Base-by-base conservation (phyloP, 2,888 invertebrate genomes). In the Scaptodrosophila latifasciaeformis region DNA sequence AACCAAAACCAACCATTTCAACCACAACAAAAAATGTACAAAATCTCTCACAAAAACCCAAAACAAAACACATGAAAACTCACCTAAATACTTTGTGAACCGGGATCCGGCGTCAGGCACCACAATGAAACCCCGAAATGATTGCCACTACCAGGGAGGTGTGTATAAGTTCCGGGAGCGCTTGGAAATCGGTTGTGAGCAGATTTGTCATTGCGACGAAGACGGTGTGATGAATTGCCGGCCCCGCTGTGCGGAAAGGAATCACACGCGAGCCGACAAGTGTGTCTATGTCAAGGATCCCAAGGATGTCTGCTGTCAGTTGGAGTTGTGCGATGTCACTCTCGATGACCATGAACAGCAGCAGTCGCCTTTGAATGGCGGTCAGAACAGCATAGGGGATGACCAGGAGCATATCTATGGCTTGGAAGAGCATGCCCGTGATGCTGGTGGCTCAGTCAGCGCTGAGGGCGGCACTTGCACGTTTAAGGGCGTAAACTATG, bases 311-410 rank as follows among this genome's bases (percentile, higher is more conserved):
- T 96, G 96, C 82, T 96, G 96, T 76, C 94, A 92, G 67, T 90
- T 94, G 60, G 92, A 95, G 58, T 88, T 95, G 2, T 96, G 96
- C 82, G 95, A 95, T 78, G 94, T 95, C 2, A 93, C 93, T 0
- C 88, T 94, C 15, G 92, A 93, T 61, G 93, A 90, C 48, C 92
- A 93, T 62, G 93, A 93, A 62, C 89, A 89, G 60, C 72, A 72
- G 53, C 76, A 57, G 31, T 65, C 65, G 0, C 59, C 58, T 2
- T 70, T 69, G 5, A 67, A 54, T 12, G 75, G 76, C 7, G 59
- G 71, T 0, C 81, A 69, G 18, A 81, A 80, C 51, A 72, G 74
- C 13, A 76, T 81, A 30, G 79, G 53, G 2, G 75, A 58, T 17
- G 67, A 50, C 35, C 49, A 61, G 10, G 59, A 65, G 19, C 47